Base-by-base conservation (phyloP, 2,888 invertebrate genomes). In the Panzeria rudis region DNA sequence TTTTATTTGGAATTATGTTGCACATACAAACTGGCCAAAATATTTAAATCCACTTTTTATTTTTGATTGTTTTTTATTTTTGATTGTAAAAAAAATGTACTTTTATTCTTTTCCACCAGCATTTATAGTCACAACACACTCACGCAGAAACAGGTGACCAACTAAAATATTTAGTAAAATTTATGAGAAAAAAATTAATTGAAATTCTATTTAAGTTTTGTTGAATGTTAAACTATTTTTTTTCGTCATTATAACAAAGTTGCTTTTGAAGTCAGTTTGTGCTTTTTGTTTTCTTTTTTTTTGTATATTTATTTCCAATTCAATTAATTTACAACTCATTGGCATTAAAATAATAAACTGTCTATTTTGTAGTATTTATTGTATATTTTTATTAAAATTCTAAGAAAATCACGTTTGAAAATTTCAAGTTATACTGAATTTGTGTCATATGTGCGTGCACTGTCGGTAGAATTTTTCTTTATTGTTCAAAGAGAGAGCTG, bases 171-270 rank as follows among this genome's bases (percentile, higher is more conserved):
- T 44, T 62, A n/a, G 5, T 13, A 15, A 47, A 35, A 64, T 20
- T 35, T 50, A 35, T 47, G 35, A 7, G 13, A n/a, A 35, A 35
- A 56, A 71, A 54, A 52, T 38, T 77, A 56, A 82, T 82, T 82
- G 54, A 76, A 71, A 82, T 82, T 82, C 76, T 23, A 64, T 64
- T 56, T 29, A 64, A 41, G 76, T 82, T 41, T 52, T n/a, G 15
- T 25, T 69, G 54, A 23, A 59, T 38, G 38, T 17, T 0, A 38
- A 11, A 32, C 15, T 50, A 23, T 54, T 64, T 25, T 62, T 64
- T 61, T 9, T 32, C 72, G 9, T 62, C 9, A n/a, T 72, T 79
- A 52, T 64, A 50, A 73, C 35, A 80, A 59, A 68, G 20, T 38
- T 82, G 62, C 47, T 80, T 72, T 54, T 71, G 38, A 44, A 52